Evolutionary conservation across 2,113 vertebrate genomes (phyloP), one percentile per base, ranked within the genome.

Genomic region (Dasypus novemcinctus): DNA sequence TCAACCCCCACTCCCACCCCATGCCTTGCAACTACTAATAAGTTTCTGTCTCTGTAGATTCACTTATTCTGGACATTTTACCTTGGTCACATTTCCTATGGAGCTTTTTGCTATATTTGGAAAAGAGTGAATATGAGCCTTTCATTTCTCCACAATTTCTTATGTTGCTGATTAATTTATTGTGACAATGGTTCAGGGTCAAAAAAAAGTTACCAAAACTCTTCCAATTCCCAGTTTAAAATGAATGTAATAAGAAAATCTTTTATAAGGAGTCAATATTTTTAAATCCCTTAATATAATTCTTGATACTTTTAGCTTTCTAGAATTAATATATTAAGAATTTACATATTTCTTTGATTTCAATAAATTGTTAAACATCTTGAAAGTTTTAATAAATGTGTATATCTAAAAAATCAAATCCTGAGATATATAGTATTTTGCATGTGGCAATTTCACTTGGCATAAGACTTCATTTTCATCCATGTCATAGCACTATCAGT

Each of bases 331-430:
- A 17, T 46, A 87, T 46, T 80, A 46, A 68, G 31, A 79, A 79
- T 66, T 91, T 82, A 64, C 15, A 13, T 75, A 75, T 92, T 91
- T 92, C 93, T 91, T 74, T 78, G 6, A 84, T 93, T 88, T 94
- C 88, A 94, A 78, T 49, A 98, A 97, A 98, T 98, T 97, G 96
- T 98, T 98, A 98, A 98, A 97, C 98, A 97, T 98, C 97, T 97
- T 98, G 96, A 97, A 97, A 98, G 82, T 98, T 98, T 98, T 98
- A 98, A 98, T 98, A 98, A 98, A 96, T 97, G 87, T 97, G 95
- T 97, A 7, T 52, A 78, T 27, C 54, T 54, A 20, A 54, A 20
- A 54, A 54, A 54, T 54, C 5, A 54, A 17, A 54, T 54, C 2
- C 3, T 49, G 46, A 17, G 4, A 54, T 54, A 54, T 54, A 54